phyloP scores from a whole-genome alignment of 2,888 invertebrate genomes.

The Microctonus hyperodae region DNA sequence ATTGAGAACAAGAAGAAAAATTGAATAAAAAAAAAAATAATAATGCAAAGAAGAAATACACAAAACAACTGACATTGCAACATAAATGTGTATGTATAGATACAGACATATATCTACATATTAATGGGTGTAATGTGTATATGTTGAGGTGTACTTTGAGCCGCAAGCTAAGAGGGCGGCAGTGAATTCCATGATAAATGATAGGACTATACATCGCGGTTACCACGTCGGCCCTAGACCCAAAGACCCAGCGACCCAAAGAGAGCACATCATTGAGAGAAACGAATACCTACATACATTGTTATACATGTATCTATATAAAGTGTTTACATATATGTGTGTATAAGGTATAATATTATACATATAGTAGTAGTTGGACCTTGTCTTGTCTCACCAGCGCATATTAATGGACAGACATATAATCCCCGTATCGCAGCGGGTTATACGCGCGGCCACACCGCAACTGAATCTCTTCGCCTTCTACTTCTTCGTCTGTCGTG shows the following conservation, averaged over 20 bases:
- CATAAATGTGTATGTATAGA: background rate
- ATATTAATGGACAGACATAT: slow-evolving; percentile 61
- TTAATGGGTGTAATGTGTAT: background rate
- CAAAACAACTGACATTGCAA: background rate
- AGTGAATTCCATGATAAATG: slow-evolving; percentile 56
- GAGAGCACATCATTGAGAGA: slow-evolving; percentile 25
- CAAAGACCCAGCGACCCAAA: slow-evolving; percentile 55
- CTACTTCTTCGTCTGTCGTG: slow-evolving; percentile 24
- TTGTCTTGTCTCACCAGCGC: slow-evolving; percentile 56
- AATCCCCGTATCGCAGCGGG: slow-evolving; percentile 62
- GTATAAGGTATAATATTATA: too few relatives aligned
- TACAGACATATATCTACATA: background rate
- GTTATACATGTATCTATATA: too few relatives aligned
- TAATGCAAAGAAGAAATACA: background rate
- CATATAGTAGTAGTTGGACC: slow-evolving; percentile 21
- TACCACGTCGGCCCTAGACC: slow-evolving; percentile 50
- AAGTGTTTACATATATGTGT: slow-evolving; percentile 17
- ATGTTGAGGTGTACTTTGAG: background rate
- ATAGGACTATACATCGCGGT: slow-evolving; percentile 45
- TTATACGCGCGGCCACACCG: slow-evolving; percentile 40
- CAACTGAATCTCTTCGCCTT: slow-evolving; percentile 37
- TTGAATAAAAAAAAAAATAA: background rate
- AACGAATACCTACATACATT: too few relatives aligned
- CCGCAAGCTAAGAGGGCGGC: slow-evolving; percentile 30
- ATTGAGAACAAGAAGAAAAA: background rate